Conservation (phyloP, 1,140 invertebrate genomes). For the Nephotettix cincticeps region DNA sequence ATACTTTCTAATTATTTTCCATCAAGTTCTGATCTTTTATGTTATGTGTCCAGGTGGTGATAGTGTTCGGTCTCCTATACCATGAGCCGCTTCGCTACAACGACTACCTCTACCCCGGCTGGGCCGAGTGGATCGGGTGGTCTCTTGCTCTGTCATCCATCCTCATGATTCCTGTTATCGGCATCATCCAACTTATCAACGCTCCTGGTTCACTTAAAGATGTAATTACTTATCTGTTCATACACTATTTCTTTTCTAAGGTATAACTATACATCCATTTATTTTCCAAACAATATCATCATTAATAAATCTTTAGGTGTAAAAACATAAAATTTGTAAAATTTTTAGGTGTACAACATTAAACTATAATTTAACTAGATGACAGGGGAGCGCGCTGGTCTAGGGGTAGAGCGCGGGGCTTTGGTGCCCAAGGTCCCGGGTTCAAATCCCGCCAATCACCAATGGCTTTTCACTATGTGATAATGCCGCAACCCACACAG, state of each 20-base stretch:
- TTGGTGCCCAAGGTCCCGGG: too few relatives aligned
- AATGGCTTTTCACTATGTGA: too few relatives aligned
- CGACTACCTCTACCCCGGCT: slow-evolving; percentile 66
- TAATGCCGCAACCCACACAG: too few relatives aligned
- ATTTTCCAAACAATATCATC: background rate
- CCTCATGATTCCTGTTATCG: slow-evolving; percentile 67
- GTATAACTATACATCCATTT: background rate
- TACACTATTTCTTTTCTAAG: too few relatives aligned
- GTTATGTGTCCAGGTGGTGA: slow-evolving; percentile 63
- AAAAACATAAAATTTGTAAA: background rate
- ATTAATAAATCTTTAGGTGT: background rate
- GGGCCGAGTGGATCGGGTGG: slow-evolving; percentile 74
- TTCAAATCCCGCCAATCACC: too few relatives aligned
- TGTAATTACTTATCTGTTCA: slow-evolving; percentile 50
- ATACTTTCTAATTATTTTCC: too few relatives aligned
- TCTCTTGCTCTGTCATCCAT: slow-evolving; percentile 68
- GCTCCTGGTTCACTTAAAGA: slow-evolving; percentile 58
- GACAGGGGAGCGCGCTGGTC: slow-evolving; percentile 45
- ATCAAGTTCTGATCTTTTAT: too few relatives aligned
- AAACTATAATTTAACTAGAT: too few relatives aligned
- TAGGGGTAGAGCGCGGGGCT: slow-evolving; percentile 38
- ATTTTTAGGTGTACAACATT: too few relatives aligned
- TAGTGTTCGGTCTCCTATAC: slow-evolving; percentile 67
- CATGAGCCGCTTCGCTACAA: slow-evolving; percentile 66
- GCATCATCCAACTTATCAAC: slow-evolving; percentile 56